Evolutionary conservation across 2,797 vertebrate species (phyloP).

Genomic region (Hydrophis major): DNA sequence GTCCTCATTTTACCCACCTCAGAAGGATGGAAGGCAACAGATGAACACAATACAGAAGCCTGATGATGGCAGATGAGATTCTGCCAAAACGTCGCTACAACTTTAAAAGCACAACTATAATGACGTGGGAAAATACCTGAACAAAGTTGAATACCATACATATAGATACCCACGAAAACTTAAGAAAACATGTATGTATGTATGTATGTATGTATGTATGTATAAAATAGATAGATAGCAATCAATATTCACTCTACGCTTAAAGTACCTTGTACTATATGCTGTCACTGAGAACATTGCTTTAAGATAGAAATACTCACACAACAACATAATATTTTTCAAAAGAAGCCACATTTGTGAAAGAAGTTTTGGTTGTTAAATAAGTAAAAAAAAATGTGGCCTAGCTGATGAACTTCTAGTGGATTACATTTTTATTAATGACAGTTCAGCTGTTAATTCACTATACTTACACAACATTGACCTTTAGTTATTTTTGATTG

Average conservation of each 20-base stretch:
- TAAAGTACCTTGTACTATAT: background rate
- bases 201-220: no score
- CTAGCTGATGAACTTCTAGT: conserved; percentile 54
- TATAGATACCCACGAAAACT: no score
- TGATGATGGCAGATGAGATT: no score
- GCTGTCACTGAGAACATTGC: background rate
- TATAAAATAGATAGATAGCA: background rate
- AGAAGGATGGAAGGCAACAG: no score
- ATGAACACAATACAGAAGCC: no score
- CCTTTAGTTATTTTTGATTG: conserved; percentile 59
- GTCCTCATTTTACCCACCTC: no score
- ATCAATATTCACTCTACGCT: background rate
- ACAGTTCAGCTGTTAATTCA: conserved; percentile 58
- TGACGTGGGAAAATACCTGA: no score
- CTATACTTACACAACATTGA: conserved; percentile 55
- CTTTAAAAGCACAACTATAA: no score
- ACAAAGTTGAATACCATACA: no score
- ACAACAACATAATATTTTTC: background rate
- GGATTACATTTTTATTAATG: conserved; percentile 27
- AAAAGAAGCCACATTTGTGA: background rate
- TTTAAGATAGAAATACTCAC: background rate
- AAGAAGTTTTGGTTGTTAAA: background rate
- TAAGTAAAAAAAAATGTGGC: conserved; percentile 31
- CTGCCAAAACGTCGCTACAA: no score
- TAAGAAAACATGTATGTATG: no score